A percentile compares a stretch with the other conserved stretches of the same genome.
Evolutionary conservation across 2,888 invertebrate genomes (phyloP).

Genomic region (Cinara cedri): DNA sequence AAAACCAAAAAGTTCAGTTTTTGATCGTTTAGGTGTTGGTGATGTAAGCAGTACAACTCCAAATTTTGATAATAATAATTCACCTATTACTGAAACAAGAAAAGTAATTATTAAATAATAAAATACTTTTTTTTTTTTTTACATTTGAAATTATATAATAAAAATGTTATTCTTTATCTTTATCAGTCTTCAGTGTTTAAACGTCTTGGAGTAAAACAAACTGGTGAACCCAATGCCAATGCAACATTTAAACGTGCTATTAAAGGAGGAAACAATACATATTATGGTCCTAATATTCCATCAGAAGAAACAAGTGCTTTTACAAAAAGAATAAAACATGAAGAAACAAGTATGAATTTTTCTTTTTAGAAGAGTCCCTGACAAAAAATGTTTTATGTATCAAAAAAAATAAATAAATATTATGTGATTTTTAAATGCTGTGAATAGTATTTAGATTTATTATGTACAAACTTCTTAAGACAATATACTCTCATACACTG

Average conservation of each 20-base stretch:
- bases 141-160: not conserved
- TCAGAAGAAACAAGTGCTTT: conserved; percentile 50
- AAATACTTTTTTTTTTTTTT: not conserved
- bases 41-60: conserved; percentile 55
- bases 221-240: not conserved
- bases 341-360: conserved; percentile 45
- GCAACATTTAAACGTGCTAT: conserved; percentile 30
- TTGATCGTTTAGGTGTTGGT: conserved; percentile 53
- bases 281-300: conserved; percentile 51
- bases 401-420: too few relatives aligned
- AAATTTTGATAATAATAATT: conserved; percentile 45
- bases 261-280: not conserved
- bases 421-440: too few relatives aligned
- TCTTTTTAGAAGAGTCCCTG: too few relatives aligned
- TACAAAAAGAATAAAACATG: conserved; percentile 42
- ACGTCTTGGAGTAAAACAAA: conserved; percentile 51
- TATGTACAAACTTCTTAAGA: too few relatives aligned
- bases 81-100: conserved; percentile 26
- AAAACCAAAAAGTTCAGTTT: conserved; percentile 53
- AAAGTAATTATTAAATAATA: conserved; percentile 28
- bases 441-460: too few relatives aligned
- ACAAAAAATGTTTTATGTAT: too few relatives aligned
- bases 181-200: conserved; percentile 43
- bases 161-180: not conserved
- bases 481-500: too few relatives aligned